A percentile compares a stretch with the other conserved stretches of the same genome.
Evolutionary conservation across 1,140 invertebrate genomes (phyloP).

Genomic region (Radopholus similis): DNA sequence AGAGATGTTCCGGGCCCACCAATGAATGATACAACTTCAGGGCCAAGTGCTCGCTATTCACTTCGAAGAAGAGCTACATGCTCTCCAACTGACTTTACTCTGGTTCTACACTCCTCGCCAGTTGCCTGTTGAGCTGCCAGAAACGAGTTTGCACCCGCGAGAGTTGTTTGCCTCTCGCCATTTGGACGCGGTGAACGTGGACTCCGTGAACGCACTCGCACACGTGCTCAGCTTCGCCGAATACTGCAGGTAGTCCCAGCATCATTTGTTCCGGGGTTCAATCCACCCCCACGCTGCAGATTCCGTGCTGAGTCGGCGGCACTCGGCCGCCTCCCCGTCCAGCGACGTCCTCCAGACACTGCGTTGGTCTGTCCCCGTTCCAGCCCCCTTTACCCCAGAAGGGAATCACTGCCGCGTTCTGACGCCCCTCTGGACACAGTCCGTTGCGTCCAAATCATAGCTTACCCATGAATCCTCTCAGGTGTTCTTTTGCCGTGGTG

Average conservation of each 20-base stretch:
- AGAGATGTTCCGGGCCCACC: too few relatives aligned
- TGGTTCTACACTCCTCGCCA: slow-evolving; percentile 14
- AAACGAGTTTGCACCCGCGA: background rate
- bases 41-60: slow-evolving; percentile 8
- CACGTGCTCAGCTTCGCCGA: slow-evolving; percentile 1
- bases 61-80: background rate
- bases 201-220: slow-evolving; percentile 1
- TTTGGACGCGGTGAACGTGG: slow-evolving; percentile 16
- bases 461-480: background rate
- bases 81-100: background rate
- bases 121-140: background rate
- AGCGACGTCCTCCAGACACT: background rate
- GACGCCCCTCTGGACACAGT: background rate
- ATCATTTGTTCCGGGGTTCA: background rate
- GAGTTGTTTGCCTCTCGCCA: slow-evolving; percentile 11
- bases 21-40: too few relatives aligned
- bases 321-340: background rate
- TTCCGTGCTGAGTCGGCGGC: background rate
- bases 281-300: too few relatives aligned
- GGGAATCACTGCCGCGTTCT: background rate
- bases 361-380: background rate
- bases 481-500: slow-evolving; percentile 1
- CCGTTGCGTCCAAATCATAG: background rate
- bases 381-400: background rate
- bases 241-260: background rate